Evolutionary conservation across 2,888 invertebrate genomes (phyloP), one percentile per base, ranked within the genome.

Genomic region (Drosophila fulvimacula): DNA sequence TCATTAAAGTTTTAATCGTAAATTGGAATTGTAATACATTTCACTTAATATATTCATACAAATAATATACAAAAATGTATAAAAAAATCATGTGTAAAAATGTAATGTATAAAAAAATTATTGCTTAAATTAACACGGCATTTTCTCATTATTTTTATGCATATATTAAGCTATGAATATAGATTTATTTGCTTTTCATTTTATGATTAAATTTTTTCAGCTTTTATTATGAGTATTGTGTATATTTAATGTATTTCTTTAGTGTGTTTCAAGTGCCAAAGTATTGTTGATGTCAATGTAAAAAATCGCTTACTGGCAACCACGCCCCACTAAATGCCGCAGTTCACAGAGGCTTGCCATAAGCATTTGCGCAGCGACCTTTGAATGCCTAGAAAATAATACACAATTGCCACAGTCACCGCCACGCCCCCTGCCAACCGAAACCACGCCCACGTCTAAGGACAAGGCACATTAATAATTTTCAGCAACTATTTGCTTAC

Each of bases 401-500:
- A 32, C 59, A 49, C 57, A 46, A 27, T 57, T 19, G 57, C 17
- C 44, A 46, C 7, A 36, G 5, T 57, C 34, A 27, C 17, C 27
- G 36, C 36, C 57, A 46, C 56, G 32, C 41, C 46, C 21, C 52
- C 10, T 27, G 34, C 36, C n/a, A 10, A 5, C 48, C 5, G 5
- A 32, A 21, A 19, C 42, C 51, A 48, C 27, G 27, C 30, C 46
- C 3, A 3, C 11, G 17, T 30, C 30, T 48, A 17, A 11, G 46
- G 30, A n/a, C 21, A 52, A 57, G 42, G 55, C 65, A 58, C 74
- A 79, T 82, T 83, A 76, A 82, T 83, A 83, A 86, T 79, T 79
- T 85, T 82, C 68, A 75, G 48, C 46, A 53, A 55, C 79, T 82
- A 81, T 86, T 83, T 83, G 79, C 86, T 73, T 71, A 81, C 70